Conservation (phyloP, 2,113 vertebrate species). For the Edolisoma coerulescens region DNA sequence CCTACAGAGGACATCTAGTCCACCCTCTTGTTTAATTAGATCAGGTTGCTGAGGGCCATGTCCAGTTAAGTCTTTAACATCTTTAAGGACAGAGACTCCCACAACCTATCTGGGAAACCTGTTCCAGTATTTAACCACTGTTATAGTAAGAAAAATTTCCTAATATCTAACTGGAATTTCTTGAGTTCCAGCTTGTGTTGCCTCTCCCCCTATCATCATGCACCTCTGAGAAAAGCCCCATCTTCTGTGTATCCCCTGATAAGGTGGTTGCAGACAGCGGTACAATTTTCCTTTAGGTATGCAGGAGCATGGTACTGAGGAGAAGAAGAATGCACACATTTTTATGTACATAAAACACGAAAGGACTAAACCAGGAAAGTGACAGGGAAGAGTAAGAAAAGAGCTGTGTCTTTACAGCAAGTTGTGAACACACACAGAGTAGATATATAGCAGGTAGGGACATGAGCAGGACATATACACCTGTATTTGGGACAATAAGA, state of each 20-base stretch:
- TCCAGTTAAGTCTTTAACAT: background rate
- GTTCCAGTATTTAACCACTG: background rate
- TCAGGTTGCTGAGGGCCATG: background rate
- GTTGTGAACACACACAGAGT: background rate
- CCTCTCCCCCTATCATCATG: background rate
- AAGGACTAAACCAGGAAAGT: background rate
- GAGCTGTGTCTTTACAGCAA: background rate
- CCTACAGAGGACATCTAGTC: background rate
- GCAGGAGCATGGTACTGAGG: background rate
- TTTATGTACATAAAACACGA: fast-evolving
- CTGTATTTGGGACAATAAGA: background rate
- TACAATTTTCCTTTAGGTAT: background rate
- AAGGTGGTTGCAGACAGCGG: fast-evolving
- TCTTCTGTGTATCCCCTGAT: background rate
- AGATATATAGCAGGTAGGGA: background rate
- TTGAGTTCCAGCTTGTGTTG: background rate
- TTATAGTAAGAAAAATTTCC: background rate
- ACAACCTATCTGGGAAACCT: background rate
- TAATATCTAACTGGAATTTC: background rate
- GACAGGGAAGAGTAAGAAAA: background rate
- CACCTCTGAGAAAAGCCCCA: background rate
- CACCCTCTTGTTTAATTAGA: background rate
- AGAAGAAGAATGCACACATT: background rate
- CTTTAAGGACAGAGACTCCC: background rate
- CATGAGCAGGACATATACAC: background rate